These are phyloP conservation scores for Panthera leo DNA, from an alignment of 2,113 vertebrate genomes.

Conservation along the genomic window DNA sequence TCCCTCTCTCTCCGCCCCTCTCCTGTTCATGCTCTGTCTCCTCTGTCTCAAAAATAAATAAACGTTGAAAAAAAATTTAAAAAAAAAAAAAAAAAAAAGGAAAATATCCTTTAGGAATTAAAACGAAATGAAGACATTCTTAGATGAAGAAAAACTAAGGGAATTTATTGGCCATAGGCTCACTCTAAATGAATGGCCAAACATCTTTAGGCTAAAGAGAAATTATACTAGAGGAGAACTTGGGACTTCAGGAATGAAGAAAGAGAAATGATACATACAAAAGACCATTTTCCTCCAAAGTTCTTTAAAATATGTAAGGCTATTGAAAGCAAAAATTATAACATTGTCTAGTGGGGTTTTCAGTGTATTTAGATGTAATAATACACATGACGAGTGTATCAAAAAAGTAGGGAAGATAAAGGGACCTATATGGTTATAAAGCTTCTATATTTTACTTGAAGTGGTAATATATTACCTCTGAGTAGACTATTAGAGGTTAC, in stretches of 20 bases:
- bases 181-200: neutral
- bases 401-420: neutral
- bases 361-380: neutral
- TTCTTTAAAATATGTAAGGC: neutral
- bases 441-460: constrained; percentile 14
- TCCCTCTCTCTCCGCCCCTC: no score
- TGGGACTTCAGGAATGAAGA: neutral
- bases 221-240: neutral
- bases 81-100: no score
- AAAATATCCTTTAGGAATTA: neutral
- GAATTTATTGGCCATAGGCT: neutral
- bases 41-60: no score
- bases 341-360: neutral
- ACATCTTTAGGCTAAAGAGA: neutral
- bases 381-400: neutral
- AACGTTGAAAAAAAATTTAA: no score
- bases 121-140: neutral
- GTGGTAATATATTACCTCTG: neutral
- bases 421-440: neutral
- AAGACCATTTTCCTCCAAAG: neutral
- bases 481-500: neutral
- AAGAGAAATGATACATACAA: neutral
- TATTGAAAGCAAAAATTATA: constrained; percentile 36
- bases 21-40: no score
- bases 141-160: neutral